Percentiles rank a stretch among this genome's conserved stretches.
phyloP scores from a whole-genome alignment of 1,140 invertebrate species.

The Oryctes rhinoceros region DNA sequence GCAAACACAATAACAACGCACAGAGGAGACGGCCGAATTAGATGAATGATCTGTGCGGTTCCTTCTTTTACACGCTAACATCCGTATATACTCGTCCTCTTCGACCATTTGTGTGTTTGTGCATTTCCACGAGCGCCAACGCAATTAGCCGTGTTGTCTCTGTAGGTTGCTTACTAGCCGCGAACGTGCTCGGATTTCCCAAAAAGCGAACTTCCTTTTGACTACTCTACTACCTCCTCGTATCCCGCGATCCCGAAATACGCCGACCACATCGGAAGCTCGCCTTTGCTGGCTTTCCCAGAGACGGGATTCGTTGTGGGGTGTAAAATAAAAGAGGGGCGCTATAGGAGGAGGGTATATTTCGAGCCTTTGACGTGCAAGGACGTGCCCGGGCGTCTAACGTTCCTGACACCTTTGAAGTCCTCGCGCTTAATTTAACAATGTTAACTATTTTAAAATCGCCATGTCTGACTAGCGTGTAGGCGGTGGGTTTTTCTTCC shows the following conservation, averaged over 20 bases:
- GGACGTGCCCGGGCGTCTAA: not conserved
- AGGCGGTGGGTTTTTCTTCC: too few relatives aligned
- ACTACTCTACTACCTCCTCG: too few relatives aligned
- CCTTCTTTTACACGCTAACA: too few relatives aligned
- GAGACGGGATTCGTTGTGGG: not conserved
- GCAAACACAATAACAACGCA: not conserved
- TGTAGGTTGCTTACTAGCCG: not conserved
- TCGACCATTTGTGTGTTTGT: not conserved
- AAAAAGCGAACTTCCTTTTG: too few relatives aligned
- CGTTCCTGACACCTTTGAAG: conserved; percentile 1
- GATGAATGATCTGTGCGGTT: not conserved
- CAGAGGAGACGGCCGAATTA: not conserved
- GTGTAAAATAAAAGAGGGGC: not conserved
- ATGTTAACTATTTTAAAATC: conserved; percentile 8
- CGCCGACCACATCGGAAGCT: not conserved
- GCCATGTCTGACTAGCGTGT: too few relatives aligned
- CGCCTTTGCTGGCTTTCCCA: too few relatives aligned
- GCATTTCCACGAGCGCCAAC: not conserved
- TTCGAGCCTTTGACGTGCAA: not conserved
- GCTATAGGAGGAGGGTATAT: not conserved
- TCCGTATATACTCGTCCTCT: too few relatives aligned
- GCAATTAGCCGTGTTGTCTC: conserved; percentile 7
- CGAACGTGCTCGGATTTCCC: not conserved
- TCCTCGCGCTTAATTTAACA: not conserved
- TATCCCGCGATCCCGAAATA: not conserved